A percentile compares a stretch with the other conserved stretches of the same genome.
phyloP scores from a whole-genome alignment of 92 coral and sea anemone genomes.

The Zoanthus sociatus region DNA sequence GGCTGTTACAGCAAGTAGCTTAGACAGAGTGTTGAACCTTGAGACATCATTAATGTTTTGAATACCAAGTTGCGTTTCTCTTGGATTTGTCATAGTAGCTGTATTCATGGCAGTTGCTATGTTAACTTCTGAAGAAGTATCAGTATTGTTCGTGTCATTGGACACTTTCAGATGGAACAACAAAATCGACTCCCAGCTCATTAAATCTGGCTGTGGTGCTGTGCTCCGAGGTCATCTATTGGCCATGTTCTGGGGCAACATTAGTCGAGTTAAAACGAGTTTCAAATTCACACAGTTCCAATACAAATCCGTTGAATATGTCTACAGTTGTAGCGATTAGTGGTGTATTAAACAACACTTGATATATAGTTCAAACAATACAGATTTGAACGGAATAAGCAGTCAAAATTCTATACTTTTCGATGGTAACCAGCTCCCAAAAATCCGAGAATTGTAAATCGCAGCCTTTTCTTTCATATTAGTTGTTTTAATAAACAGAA shows the following conservation, averaged over 20 bases:
- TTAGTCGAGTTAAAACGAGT: background rate
- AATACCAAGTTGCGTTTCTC: slow-evolving; percentile 54
- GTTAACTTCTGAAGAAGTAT: no score
- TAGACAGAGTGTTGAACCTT: slow-evolving; percentile 36
- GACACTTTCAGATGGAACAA: no score
- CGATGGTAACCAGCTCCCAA: slow-evolving; percentile 7
- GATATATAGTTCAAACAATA: slow-evolving; percentile 8
- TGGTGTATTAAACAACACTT: slow-evolving; percentile 7
- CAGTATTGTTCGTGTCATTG: no score
- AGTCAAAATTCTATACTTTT: background rate
- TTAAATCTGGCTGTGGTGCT: no score
- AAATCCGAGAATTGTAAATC: background rate
- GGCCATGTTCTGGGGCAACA: no score
- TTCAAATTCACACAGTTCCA: background rate
- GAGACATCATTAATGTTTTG: slow-evolving; percentile 32
- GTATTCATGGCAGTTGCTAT: no score
- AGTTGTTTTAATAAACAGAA: background rate
- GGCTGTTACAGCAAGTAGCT: slow-evolving; percentile 32
- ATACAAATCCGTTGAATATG: background rate
- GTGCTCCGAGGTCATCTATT: no score
- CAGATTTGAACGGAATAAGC: slow-evolving; percentile 18
- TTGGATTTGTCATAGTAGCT: no score
- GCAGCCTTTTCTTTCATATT: background rate
- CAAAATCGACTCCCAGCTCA: no score
- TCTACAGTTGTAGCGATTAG: background rate